These are phyloP conservation scores for Stegodyphus dumicola DNA, from an alignment of 1,140 invertebrate species.

Conservation along the genomic window DNA sequence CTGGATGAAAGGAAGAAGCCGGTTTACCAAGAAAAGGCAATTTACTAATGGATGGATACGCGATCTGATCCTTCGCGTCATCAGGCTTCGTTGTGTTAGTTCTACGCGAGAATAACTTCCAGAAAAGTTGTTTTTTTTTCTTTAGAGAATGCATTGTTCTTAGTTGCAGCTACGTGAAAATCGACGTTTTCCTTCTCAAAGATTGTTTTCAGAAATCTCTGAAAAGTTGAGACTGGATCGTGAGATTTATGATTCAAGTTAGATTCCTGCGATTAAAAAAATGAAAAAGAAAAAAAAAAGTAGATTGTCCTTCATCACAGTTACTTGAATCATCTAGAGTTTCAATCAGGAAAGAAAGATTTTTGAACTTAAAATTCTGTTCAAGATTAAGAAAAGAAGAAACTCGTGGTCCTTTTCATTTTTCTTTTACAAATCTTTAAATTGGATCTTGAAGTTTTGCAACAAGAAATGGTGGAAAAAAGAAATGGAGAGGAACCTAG, in stretches of 20 bases:
- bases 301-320: too few species aligned
- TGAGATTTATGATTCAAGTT: not conserved
- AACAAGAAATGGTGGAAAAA: too few species aligned
- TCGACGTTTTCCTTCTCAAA: not conserved
- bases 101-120: not conserved
- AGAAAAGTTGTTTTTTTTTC: constrained; percentile 11
- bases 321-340: too few species aligned
- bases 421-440: too few species aligned
- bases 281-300: too few species aligned
- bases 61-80: constrained; percentile 34
- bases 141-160: not conserved
- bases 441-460: too few species aligned
- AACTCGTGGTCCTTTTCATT: too few species aligned
- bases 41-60: constrained; percentile 44
- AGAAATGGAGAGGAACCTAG: too few species aligned
- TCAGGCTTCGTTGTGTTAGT: constrained; percentile 18
- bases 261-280: too few species aligned
- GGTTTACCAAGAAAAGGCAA: constrained; percentile 36
- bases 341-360: too few species aligned
- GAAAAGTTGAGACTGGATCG: constrained; percentile 34
- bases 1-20: constrained; percentile 34
- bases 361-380: too few species aligned
- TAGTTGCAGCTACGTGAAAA: constrained; percentile 30
- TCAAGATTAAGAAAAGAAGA: too few species aligned
- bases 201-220: constrained; percentile 36